phyloP scores from a whole-genome alignment of 2,888 invertebrate genomes.

The Macrosoma leucophasiata region DNA sequence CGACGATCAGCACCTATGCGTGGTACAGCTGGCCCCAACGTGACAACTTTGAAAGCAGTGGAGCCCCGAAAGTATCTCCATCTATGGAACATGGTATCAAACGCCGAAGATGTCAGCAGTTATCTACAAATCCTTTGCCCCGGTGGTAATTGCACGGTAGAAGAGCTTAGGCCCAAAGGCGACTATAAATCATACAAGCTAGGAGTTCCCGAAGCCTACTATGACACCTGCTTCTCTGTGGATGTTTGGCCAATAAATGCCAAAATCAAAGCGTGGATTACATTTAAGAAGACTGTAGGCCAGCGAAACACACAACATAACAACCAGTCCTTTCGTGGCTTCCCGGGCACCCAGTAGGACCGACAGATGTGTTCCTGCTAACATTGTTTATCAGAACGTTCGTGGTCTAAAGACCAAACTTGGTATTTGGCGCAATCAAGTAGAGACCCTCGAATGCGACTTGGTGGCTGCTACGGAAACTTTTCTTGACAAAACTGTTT shows the following conservation, averaged over 20 bases:
- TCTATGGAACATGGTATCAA: too few species aligned
- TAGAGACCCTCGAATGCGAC: constrained; percentile 4
- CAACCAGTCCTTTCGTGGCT: constrained; percentile 7
- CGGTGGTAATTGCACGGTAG: not conserved
- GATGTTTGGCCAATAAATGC: constrained; percentile 23
- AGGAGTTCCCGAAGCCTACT: constrained; percentile 12
- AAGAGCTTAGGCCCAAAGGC: not conserved
- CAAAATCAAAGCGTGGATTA: constrained; percentile 18
- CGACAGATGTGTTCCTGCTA: not conserved
- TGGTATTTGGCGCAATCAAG: constrained; percentile 7
- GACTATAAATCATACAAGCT: constrained; percentile 1
- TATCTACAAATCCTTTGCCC: not conserved
- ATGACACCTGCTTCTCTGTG: constrained; percentile 14
- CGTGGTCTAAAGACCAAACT: constrained; percentile 18
- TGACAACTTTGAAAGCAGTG: too few species aligned
- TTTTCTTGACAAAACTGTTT: constrained; percentile 11
- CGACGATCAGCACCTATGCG: too few species aligned
- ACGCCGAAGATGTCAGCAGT: not conserved
- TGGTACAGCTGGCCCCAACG: too few species aligned
- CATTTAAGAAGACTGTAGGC: constrained; percentile 5
- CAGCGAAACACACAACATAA: not conserved
- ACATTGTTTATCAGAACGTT: constrained; percentile 17
- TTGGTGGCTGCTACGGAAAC: constrained; percentile 15
- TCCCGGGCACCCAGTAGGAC: too few species aligned
- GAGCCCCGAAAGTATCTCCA: too few species aligned